These are phyloP conservation scores for Ormyrus rosae DNA, from an alignment of 2,888 invertebrate genomes.

Conservation along the genomic window DNA sequence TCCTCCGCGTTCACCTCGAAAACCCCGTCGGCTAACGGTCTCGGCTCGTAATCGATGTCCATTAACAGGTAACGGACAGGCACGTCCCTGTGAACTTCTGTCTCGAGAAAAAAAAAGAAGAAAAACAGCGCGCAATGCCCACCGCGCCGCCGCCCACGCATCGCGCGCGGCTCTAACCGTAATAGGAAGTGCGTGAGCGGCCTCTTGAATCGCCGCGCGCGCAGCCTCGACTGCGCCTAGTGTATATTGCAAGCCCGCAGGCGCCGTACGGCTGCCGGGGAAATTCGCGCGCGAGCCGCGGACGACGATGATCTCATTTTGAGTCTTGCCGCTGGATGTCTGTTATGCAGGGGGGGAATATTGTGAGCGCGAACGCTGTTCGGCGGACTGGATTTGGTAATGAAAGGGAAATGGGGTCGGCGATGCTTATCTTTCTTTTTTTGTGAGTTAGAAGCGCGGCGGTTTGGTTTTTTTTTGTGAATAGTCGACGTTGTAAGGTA, in stretches of 20 bases:
- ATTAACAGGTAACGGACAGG: no score
- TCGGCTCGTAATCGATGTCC: no score
- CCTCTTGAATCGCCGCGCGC: conserved; percentile 8
- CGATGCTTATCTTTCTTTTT: no score
- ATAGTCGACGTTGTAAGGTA: no score
- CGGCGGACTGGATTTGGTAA: no score
- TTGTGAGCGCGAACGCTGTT: no score
- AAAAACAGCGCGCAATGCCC: conserved; percentile 4
- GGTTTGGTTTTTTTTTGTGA: no score
- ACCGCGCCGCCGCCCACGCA: conserved; percentile 60
- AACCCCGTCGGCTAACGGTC: no score
- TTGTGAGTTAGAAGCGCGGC: no score
- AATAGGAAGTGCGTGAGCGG: conserved; percentile 68
- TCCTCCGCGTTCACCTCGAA: no score
- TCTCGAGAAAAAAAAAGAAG: neutral
- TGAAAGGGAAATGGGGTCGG: no score
- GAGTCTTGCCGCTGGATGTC: neutral
- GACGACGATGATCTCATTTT: neutral
- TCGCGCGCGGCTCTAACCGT: conserved; percentile 61
- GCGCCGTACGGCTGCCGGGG: neutral
- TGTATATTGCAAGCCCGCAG: neutral
- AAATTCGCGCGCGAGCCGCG: neutral
- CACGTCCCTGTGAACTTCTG: no score
- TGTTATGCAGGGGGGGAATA: neutral
- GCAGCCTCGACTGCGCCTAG: conserved; percentile 14